Conservation (phyloP, 2,888 invertebrate species). For the Pristionchus exspectatus region DNA sequence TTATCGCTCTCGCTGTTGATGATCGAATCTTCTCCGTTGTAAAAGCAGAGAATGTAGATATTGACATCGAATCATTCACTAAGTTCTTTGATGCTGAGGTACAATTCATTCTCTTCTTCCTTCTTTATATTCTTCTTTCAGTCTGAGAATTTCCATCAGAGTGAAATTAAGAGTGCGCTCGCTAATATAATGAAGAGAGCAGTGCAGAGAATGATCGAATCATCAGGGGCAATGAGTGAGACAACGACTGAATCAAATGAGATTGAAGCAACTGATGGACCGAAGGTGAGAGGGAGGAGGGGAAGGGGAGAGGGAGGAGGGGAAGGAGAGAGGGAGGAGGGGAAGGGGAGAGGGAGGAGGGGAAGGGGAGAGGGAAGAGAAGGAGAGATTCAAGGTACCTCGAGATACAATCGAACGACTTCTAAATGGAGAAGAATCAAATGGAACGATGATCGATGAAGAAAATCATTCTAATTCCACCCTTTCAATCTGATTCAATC, state of each 20-base stretch:
- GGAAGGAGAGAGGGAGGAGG: neutral
- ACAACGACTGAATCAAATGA: neutral
- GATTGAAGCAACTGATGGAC: neutral
- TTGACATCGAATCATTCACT: conserved; percentile 43
- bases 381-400: neutral
- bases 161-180: conserved; percentile 16
- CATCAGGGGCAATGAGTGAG: neutral
- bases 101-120: too few relatives aligned
- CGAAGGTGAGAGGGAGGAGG: neutral
- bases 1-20: conserved; percentile 36
- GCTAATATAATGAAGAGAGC: conserved; percentile 35
- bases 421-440: neutral
- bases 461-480: too few relatives aligned
- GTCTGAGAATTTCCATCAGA: conserved; percentile 48
- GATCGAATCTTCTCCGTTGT: conserved; percentile 42
- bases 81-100: conserved; percentile 48
- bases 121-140: neutral
- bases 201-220: conserved; percentile 30
- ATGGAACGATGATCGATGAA: neutral
- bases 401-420: conserved; percentile 18
- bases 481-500: neutral
- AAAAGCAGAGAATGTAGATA: conserved; percentile 37
- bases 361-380: neutral
- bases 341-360: neutral
- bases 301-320: neutral